Evolutionary conservation across 2,888 invertebrate genomes (phyloP).

Genomic region (Xestia sexstrigata): DNA sequence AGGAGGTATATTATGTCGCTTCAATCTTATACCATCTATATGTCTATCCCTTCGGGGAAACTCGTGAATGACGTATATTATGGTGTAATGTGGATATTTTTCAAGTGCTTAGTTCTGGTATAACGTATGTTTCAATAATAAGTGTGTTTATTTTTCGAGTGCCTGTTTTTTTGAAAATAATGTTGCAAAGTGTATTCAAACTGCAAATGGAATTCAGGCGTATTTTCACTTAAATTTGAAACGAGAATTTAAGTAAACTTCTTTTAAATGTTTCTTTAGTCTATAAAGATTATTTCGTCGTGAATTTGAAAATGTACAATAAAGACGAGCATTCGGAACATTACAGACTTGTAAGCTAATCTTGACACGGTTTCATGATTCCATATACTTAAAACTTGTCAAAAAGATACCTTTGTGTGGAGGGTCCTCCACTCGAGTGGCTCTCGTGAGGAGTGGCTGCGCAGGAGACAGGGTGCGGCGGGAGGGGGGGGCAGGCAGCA

Average conservation of each 20-base stretch:
- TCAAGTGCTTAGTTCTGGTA: neutral
- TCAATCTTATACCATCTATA: too few relatives aligned
- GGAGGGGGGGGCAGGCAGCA: constrained; percentile 67
- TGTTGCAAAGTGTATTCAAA: neutral
- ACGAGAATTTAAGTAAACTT: neutral
- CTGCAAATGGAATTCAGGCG: neutral
- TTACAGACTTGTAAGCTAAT: constrained; percentile 66
- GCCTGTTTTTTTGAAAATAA: neutral
- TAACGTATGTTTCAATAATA: neutral
- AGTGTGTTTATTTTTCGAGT: neutral
- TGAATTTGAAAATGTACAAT: neutral
- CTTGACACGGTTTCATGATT: constrained; percentile 69
- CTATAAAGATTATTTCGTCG: neutral
- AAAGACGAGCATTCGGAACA: constrained; percentile 14
- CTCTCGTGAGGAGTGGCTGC: constrained; percentile 62
- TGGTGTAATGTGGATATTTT: neutral
- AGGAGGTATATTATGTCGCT: too few relatives aligned
- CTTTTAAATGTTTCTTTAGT: neutral
- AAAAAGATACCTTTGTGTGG: constrained; percentile 83
- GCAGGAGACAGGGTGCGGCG: constrained; percentile 42
- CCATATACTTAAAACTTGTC: constrained; percentile 74
- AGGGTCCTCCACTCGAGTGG: constrained; percentile 63
- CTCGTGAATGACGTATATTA: neutral
- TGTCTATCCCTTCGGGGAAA: neutral
- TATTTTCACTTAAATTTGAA: neutral